Evolutionary conservation across 2,888 invertebrate species (phyloP), one percentile per base, ranked within the genome.

Genomic region (Punctoribates punctum): DNA sequence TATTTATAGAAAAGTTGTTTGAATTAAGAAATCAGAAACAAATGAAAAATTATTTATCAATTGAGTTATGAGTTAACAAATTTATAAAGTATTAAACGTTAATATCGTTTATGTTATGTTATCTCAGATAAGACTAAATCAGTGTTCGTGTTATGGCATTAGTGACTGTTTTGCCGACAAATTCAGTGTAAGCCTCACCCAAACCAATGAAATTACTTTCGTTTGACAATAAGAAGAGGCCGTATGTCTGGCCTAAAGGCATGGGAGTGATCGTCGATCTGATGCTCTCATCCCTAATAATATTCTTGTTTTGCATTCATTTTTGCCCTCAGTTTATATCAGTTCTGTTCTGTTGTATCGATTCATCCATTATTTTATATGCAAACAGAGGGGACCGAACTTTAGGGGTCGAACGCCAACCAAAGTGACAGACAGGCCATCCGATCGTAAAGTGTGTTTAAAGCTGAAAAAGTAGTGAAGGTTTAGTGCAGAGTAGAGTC

Each of bases 281-380:
- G 70, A 70, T 70, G 70, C 70, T 46, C 70, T 70, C 70, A 70
- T 70, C 70, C 70, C 46, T 70, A 70, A 70, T 70, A 70, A 42
- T 42, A 70, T 70, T 70, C 42, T 70, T 62, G 60, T 23, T 60
- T 60, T 13, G 65, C 65, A 67, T 67, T 67, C 15, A 60, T 15
- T 60, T 27, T 60, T 60, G 60, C 3, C 15, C 38, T 38, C n/a
- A 27, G n/a, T 67, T 67, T 29, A 34, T 54, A 54, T 54, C 20
- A 17, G 34, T 29, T 65, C 27, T 27, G 25, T 27, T 65, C 65
- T 65, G 38, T 70, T 70, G 42, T 70, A 70, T 70, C 70, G 70
- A 70, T 70, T 46, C 70, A 70, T 42, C 42, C 70, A 70, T 70
- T 70, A 70, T 70, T 70, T 70, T 46, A 65, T 65, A 70, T 70